Evolutionary conservation across 2,113 vertebrate species (phyloP).

Genomic region (Hippocampus abdominalis): DNA sequence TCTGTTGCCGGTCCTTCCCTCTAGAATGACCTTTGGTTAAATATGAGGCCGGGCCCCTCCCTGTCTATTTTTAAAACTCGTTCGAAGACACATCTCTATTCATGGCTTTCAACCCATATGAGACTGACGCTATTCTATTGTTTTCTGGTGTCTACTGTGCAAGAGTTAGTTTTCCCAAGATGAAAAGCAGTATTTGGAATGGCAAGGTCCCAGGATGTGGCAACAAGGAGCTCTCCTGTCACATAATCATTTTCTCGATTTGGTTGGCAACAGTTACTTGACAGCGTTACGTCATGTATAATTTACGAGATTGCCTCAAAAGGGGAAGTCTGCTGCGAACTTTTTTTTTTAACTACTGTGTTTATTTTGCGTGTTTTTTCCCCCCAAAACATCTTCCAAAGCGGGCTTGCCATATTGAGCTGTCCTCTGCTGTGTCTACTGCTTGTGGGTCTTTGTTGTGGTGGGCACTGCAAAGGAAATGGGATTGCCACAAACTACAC

Average conservation of each 20-base stretch:
- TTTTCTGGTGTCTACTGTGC: no score
- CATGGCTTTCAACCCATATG: no score
- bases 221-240: not conserved
- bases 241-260: not conserved
- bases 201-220: not conserved
- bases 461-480: slow-evolving; percentile 57
- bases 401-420: slow-evolving; percentile 38
- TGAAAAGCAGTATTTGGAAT: not conserved
- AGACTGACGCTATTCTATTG: no score
- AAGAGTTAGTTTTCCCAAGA: not conserved
- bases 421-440: slow-evolving; percentile 24
- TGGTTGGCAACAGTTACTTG: not conserved
- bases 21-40: no score
- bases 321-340: not conserved
- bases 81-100: no score
- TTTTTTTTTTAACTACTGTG: slow-evolving; percentile 28
- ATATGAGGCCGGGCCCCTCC: no score
- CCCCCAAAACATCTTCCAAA: slow-evolving; percentile 34
- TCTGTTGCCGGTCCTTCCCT: no score
- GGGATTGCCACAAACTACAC: slow-evolving; percentile 47
- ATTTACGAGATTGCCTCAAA: slow-evolving; percentile 10
- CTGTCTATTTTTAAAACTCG: no score
- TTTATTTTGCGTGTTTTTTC: slow-evolving; percentile 19
- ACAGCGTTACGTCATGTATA: slow-evolving; percentile 12
- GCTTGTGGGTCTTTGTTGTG: slow-evolving; percentile 60